Conservation (phyloP, 2,797 vertebrate species). For the Numenius phaeopus region DNA sequence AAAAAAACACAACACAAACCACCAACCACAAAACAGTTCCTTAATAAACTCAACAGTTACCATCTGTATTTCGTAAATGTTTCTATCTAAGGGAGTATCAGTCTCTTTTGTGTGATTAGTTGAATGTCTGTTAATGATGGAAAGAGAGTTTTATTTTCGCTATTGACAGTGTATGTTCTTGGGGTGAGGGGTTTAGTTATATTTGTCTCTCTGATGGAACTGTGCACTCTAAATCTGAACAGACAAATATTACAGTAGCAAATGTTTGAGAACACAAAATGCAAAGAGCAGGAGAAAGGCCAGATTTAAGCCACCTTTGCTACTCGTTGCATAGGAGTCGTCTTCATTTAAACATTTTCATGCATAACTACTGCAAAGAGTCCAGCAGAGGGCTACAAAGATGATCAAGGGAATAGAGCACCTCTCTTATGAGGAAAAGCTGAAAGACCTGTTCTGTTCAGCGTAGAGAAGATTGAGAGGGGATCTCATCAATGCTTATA, state of each 20-base stretch:
- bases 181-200: neutral
- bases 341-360: neutral
- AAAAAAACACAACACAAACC: neutral
- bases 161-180: neutral
- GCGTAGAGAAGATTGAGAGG: neutral
- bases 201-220: neutral
- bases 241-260: neutral
- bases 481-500: neutral
- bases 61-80: neutral
- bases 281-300: neutral
- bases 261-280: neutral
- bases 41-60: slow-evolving; percentile 20
- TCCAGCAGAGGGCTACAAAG: neutral
- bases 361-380: neutral
- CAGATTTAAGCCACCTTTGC: neutral
- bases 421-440: neutral
- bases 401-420: neutral
- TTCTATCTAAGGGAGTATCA: neutral
- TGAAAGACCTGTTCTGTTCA: neutral
- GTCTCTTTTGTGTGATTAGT: neutral
- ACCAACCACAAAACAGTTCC: neutral
- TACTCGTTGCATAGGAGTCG: neutral
- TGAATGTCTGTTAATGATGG: neutral
- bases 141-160: neutral
- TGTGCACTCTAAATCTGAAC: neutral